Evolutionary conservation across 1,140 invertebrate genomes (phyloP).

Genomic region (Macrosteles quadrilineatus): DNA sequence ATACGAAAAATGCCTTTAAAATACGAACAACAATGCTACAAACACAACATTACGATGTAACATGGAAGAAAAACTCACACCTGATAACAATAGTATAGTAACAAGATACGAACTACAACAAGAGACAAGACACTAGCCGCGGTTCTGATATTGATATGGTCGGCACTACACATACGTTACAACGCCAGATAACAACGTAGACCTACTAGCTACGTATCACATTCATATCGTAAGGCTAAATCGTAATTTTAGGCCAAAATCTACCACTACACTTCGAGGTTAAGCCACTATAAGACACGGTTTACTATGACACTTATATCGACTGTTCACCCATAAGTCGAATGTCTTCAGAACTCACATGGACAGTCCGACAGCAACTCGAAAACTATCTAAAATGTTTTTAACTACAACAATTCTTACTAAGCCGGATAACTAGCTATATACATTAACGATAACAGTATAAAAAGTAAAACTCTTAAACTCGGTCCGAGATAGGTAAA

Average conservation of each 20-base stretch:
- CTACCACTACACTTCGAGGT: background rate
- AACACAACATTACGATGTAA: background rate
- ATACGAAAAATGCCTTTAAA: background rate
- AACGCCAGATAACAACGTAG: background rate
- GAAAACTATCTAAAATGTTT: too few species aligned
- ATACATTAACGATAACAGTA: too few species aligned
- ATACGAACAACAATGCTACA: background rate
- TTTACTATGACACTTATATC: background rate
- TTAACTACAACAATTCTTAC: too few species aligned
- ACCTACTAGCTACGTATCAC: too few species aligned
- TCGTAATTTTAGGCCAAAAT: slow-evolving; percentile 8
- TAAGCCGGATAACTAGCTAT: too few species aligned
- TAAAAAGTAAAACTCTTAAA: too few species aligned
- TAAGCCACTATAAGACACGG: slow-evolving; percentile 16
- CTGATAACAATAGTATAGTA: slow-evolving; percentile 4
- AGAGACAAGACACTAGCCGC: background rate
- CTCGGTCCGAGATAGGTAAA: too few species aligned
- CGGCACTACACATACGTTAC: too few species aligned
- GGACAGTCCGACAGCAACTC: too few species aligned
- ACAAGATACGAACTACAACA: background rate
- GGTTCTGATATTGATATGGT: background rate
- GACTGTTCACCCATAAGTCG: too few species aligned
- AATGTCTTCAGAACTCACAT: too few species aligned
- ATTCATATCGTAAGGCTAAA: slow-evolving; percentile 7
- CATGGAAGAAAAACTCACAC: background rate